phyloP scores from a whole-genome alignment of 2,113 vertebrate genomes.

The Dunckerocampus dactyliophorus region DNA sequence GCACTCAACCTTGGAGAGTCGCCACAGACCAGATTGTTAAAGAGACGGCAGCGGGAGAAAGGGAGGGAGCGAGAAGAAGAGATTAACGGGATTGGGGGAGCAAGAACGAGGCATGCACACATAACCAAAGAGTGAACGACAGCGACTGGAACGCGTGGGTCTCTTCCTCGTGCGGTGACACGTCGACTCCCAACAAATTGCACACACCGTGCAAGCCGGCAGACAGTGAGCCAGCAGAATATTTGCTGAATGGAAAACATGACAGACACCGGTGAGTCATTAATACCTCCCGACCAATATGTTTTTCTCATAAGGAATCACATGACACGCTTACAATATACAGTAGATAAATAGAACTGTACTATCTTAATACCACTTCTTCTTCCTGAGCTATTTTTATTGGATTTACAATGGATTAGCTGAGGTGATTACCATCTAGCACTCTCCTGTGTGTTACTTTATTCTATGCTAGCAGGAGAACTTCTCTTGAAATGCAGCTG shows the following conservation, averaged over 20 bases:
- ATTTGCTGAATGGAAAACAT: neutral
- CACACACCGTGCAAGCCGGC: neutral
- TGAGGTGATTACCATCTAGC: constrained; percentile 1
- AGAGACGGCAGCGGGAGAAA: no score
- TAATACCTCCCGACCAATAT: neutral
- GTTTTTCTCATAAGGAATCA: no score
- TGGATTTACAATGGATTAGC: constrained; percentile 6
- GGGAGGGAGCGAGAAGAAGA: neutral
- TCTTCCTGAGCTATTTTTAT: constrained; percentile 1
- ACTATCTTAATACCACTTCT: neutral
- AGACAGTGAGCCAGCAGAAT: no score
- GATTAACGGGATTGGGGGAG: neutral
- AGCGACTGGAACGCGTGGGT: neutral
- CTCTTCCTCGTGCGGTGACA: neutral
- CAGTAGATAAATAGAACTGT: neutral
- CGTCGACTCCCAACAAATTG: neutral
- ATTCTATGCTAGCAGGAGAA: neutral
- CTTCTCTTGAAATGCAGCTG: neutral
- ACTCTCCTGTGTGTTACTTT: neutral
- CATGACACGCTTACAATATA: neutral
- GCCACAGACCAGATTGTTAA: no score
- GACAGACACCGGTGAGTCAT: constrained; percentile 2
- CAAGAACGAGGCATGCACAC: no score
- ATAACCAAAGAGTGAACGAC: neutral
- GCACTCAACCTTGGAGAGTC: no score